These are phyloP conservation scores for Porites rus DNA, from an alignment of 92 coral and sea anemone genomes.

Conservation along the genomic window DNA sequence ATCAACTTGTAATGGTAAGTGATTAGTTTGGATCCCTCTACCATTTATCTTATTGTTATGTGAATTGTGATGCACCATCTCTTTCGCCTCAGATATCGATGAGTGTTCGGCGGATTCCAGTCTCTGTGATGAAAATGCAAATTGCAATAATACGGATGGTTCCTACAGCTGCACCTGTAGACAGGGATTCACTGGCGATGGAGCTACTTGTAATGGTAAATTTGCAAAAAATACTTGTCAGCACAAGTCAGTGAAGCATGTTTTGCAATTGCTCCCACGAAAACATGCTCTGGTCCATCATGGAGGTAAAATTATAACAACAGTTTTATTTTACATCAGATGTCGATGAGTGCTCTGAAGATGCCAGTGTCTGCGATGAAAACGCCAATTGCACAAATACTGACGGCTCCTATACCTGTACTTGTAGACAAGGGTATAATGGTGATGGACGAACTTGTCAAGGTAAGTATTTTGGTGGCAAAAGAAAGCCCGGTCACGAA, in stretches of 20 bases:
- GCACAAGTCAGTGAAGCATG: too few relatives aligned
- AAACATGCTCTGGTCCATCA: too few relatives aligned
- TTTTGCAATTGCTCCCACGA: background rate
- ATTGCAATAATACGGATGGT: conserved; percentile 54
- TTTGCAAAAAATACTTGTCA: background rate
- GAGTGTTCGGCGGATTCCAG: conserved; percentile 46
- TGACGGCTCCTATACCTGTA: conserved; percentile 76
- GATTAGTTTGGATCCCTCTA: too few relatives aligned
- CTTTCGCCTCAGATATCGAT: background rate
- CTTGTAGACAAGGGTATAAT: conserved; percentile 68
- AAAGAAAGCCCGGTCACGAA: background rate
- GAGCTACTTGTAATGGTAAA: conserved; percentile 64
- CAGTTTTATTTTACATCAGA: background rate
- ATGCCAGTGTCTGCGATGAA: conserved; percentile 41
- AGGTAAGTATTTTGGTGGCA: background rate
- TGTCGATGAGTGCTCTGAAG: conserved; percentile 51
- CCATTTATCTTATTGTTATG: background rate
- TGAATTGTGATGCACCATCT: background rate
- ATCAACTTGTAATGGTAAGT: conserved; percentile 6
- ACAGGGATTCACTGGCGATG: conserved; percentile 54
- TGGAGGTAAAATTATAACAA: too few relatives aligned
- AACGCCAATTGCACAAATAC: conserved; percentile 59
- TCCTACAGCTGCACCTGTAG: conserved; percentile 48
- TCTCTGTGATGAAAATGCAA: conserved; percentile 52
- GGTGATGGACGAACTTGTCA: conserved; percentile 37